A percentile compares a stretch with the other conserved stretches of the same genome.
phyloP scores from a whole-genome alignment of 2,797 vertebrate genomes.

The Ispidina lecontei region DNA sequence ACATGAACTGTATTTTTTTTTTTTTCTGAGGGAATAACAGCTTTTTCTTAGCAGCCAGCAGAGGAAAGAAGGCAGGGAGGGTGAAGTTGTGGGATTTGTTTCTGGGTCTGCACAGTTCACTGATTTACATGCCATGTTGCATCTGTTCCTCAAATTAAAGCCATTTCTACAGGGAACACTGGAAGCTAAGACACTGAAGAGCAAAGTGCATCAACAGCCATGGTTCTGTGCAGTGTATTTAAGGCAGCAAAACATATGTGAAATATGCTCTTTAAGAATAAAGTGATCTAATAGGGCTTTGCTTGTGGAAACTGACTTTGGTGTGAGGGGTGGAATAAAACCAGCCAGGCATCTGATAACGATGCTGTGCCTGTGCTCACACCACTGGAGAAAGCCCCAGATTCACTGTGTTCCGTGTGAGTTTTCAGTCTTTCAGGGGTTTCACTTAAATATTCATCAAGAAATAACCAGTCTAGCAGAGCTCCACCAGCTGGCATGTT shows the following conservation, averaged over 20 bases:
- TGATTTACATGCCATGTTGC: neutral
- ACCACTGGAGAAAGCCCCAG: neutral
- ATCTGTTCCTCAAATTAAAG: neutral
- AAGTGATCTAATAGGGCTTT: neutral
- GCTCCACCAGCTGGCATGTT: slow-evolving; percentile 33
- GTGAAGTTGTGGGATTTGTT: neutral
- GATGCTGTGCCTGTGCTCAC: neutral
- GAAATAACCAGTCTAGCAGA: slow-evolving; percentile 29
- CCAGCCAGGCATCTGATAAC: neutral
- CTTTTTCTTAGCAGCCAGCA: neutral
- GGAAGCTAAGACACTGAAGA: neutral
- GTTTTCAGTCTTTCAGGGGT: slow-evolving; percentile 4
- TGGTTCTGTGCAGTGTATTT: neutral
- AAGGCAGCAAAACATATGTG: neutral
- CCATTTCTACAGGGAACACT: neutral
- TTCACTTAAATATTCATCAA: slow-evolving; percentile 39
- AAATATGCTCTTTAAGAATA: neutral
- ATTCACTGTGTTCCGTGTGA: neutral
- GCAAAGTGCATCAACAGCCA: neutral
- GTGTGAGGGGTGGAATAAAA: neutral
- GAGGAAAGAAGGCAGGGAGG: neutral
- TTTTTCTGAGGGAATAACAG: neutral
- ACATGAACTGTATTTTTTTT: neutral
- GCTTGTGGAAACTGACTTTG: neutral
- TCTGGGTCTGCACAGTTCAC: neutral